Conservation (phyloP, 2,113 vertebrate species). For the Austrofundulus limnaeus region DNA sequence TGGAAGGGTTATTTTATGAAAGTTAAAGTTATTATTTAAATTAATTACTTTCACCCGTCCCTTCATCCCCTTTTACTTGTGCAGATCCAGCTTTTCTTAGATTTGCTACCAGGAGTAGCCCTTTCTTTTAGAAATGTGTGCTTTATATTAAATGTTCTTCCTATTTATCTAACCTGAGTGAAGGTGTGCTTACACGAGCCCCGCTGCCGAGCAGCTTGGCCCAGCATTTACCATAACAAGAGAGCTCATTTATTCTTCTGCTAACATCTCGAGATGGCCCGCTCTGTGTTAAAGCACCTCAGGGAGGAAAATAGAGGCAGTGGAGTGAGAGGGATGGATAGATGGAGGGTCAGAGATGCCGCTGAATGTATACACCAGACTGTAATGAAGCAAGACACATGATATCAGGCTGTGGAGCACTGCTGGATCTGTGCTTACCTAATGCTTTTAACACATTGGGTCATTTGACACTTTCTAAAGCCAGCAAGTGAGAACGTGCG, state of each 20-base stretch:
- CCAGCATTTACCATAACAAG: constrained; percentile 64
- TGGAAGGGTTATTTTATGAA: constrained; percentile 52
- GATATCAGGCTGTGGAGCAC: constrained; percentile 71
- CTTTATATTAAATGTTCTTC: constrained; percentile 2
- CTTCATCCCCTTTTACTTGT: constrained; percentile 4
- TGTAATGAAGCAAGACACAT: constrained; percentile 78
- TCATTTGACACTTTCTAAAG: constrained; percentile 74
- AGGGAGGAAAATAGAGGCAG: constrained; percentile 43
- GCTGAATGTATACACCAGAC: constrained; percentile 76
- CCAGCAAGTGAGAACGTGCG: constrained; percentile 19
- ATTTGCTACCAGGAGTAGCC: constrained; percentile 35
- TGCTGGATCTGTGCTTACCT: constrained; percentile 78
- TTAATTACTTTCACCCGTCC: no score
- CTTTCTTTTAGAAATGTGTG: constrained; percentile 23
- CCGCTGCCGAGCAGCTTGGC: constrained; percentile 21
- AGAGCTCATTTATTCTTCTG: constrained; percentile 65
- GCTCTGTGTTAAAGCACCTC: constrained; percentile 64
- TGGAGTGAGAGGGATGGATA: constrained; percentile 43
- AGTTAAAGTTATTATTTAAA: constrained; percentile 47
- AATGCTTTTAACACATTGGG: constrained; percentile 83
- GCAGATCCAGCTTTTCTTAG: constrained; percentile 16
- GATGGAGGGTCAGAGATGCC: constrained; percentile 68
- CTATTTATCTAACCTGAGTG: constrained; percentile 14
- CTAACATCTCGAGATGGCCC: constrained; percentile 64
- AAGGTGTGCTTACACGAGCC: constrained; percentile 35